Conservation (phyloP, 2,113 vertebrate species). For the Phylloscopus trochiloides region DNA sequence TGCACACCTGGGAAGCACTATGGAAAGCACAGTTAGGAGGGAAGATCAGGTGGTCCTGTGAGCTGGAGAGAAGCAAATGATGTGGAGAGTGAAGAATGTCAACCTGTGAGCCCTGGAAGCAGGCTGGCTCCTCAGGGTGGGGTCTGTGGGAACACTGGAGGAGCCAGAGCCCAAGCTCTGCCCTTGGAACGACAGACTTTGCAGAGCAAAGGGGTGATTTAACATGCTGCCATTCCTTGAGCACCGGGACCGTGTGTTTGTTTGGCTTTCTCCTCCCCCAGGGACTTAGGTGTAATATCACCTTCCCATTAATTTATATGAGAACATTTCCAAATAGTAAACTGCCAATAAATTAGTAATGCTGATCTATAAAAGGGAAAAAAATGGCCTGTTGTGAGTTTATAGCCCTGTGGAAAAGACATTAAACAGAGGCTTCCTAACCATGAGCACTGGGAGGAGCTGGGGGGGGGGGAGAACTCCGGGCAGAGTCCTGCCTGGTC, state of each 20-base stretch:
- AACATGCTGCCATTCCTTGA: not conserved
- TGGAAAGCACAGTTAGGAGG: not conserved
- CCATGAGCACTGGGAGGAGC: not conserved
- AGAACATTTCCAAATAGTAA: slow-evolving; percentile 69
- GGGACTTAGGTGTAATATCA: slow-evolving; percentile 38
- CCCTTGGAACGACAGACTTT: not conserved
- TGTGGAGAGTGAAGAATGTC: accelerated
- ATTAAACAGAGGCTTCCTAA: not conserved
- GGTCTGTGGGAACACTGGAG: not conserved
- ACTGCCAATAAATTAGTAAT: slow-evolving; percentile 69
- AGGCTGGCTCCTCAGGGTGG: not conserved
- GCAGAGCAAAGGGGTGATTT: not conserved
- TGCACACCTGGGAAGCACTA: not conserved
- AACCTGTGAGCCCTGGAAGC: accelerated
- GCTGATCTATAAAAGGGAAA: slow-evolving; percentile 56
- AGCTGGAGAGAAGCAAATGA: not conserved
- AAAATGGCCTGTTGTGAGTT: slow-evolving; percentile 35
- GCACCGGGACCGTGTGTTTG: not conserved
- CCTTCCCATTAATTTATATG: slow-evolving; percentile 66
- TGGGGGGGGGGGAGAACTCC: accelerated
- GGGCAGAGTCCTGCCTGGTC: not conserved
- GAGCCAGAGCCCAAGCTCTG: not conserved
- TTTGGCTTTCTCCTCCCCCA: slow-evolving; percentile 46
- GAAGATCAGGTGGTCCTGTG: accelerated
- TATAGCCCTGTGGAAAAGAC: slow-evolving; percentile 43